A percentile compares a stretch with the other conserved stretches of the same genome.
These are phyloP conservation scores for Anas platyrhynchos DNA, from an alignment of 2,113 vertebrate genomes.

Conservation along the genomic window DNA sequence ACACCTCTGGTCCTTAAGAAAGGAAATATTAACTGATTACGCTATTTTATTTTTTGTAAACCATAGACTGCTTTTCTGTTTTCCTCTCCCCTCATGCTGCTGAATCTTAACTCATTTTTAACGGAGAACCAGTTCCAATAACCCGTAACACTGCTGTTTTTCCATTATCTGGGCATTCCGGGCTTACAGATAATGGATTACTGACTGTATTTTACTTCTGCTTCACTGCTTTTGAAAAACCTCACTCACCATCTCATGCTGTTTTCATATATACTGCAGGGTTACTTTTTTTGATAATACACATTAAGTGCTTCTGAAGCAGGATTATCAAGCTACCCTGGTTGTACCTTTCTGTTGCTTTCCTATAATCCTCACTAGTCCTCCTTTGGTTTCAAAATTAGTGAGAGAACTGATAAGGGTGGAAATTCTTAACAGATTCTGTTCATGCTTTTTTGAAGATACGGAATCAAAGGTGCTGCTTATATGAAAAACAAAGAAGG, in stretches of 20 bases:
- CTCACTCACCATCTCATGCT: background rate
- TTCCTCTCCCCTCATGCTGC: background rate
- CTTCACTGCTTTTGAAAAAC: background rate
- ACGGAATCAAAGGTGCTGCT: constrained; percentile 89
- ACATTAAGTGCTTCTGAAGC: background rate
- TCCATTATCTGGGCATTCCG: background rate
- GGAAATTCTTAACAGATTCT: background rate
- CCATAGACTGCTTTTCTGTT: background rate
- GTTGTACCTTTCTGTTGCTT: background rate
- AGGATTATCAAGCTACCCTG: background rate
- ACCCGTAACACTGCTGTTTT: background rate
- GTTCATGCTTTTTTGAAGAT: constrained; percentile 73
- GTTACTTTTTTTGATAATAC: background rate
- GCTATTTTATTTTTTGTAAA: background rate
- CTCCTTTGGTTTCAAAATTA: background rate
- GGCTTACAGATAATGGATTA: background rate
- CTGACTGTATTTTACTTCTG: background rate
- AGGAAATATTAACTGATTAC: fast-evolving
- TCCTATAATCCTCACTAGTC: background rate
- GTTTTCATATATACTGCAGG: fast-evolving
- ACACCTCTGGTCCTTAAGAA: background rate
- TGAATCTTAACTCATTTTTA: background rate
- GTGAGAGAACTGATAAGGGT: background rate
- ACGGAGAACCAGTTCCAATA: background rate
- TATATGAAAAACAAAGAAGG: constrained; percentile 90